Evolutionary conservation across 2,888 invertebrate species (phyloP), one percentile per base, ranked within the genome.

Genomic region (Plagodis pulveraria): DNA sequence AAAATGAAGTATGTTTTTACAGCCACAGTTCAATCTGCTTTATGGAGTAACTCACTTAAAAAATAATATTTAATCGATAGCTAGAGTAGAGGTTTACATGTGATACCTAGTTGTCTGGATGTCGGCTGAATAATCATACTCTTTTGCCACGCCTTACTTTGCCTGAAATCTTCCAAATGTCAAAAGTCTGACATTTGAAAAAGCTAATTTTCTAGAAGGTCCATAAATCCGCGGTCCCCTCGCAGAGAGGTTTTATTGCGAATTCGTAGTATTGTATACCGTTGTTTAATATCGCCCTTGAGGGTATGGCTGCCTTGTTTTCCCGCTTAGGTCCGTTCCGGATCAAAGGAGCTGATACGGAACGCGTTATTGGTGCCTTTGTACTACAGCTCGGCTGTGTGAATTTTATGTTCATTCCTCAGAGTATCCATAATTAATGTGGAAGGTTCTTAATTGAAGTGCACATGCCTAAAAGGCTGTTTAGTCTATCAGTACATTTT

Each of bases 241-340:
- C 43, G 40, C 51, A 34, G 58, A 62, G 61, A 48, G 56, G 63
- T 56, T 69, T 66, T 58, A 59, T 61, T 62, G 47, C 58, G 57
- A 63, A 50, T 55, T 55, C 52, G 58, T 61, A 60, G 58, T 61
- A 60, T 66, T 61, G 63, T 66, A 38, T 41, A 51, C 58, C 59
- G 66, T 65, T 66, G 62, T 65, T 63, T 66, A 63, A 69, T 63
- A 65, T 60, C 62, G 52, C 69, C 62, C 52, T 60, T 32, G 65
- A 63, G 69, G 48, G 48, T 46, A 2, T 47, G n/a, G 46, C 32
- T 47, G 54, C 48, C 58, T 61, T 50, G 56, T 56, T 49, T 59
- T 56, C 53, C 49, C 64, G 50, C 50, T 54, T 46, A 41, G 43
- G 43, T 6, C 50, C 50, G 36, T 22, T 22, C 35, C 33, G 54